Conservation (phyloP, 2,113 vertebrate genomes). For the Trematomus loennbergii region DNA sequence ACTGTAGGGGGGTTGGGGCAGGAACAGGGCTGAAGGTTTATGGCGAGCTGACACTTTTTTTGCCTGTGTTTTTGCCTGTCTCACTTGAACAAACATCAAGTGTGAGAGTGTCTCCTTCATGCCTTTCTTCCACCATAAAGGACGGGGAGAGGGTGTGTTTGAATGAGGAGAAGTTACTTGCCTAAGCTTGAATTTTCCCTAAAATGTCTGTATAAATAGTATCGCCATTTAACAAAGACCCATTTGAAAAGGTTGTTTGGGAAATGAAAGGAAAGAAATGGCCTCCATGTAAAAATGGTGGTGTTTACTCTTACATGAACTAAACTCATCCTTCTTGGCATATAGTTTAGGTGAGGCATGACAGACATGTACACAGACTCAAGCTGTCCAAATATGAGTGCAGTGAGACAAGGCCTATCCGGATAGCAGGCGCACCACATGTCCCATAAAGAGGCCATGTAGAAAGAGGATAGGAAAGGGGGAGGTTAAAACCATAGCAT, state of each 20-base stretch:
- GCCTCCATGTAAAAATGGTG: constrained; percentile 50
- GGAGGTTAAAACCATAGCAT: constrained; percentile 51
- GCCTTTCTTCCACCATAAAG: constrained; percentile 24
- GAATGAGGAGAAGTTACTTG: neutral
- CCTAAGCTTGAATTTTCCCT: neutral
- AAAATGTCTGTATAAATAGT: too few relatives aligned
- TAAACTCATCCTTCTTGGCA: constrained; percentile 81
- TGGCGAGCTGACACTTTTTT: constrained; percentile 58
- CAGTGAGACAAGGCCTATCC: constrained; percentile 62
- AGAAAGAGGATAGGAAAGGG: constrained; percentile 51
- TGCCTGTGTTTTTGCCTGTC: constrained; percentile 50
- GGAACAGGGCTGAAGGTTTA: constrained; percentile 71
- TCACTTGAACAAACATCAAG: constrained; percentile 65
- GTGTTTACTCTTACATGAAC: constrained; percentile 76
- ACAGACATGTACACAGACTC: constrained; percentile 83
- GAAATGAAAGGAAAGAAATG: constrained; percentile 43
- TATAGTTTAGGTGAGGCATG: constrained; percentile 75
- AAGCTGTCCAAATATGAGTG: constrained; percentile 85
- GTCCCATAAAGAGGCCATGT: constrained; percentile 76
- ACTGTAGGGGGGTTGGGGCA: constrained; percentile 63
- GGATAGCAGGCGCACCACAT: constrained; percentile 73
- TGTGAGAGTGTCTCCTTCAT: constrained; percentile 24
- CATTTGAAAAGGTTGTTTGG: constrained; percentile 40
- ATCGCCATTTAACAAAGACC: constrained; percentile 16
- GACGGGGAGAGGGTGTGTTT: neutral